Evolutionary conservation across 2,888 invertebrate species (phyloP), one percentile per base, ranked within the genome.

Genomic region (Synanthedon formicaeformis): DNA sequence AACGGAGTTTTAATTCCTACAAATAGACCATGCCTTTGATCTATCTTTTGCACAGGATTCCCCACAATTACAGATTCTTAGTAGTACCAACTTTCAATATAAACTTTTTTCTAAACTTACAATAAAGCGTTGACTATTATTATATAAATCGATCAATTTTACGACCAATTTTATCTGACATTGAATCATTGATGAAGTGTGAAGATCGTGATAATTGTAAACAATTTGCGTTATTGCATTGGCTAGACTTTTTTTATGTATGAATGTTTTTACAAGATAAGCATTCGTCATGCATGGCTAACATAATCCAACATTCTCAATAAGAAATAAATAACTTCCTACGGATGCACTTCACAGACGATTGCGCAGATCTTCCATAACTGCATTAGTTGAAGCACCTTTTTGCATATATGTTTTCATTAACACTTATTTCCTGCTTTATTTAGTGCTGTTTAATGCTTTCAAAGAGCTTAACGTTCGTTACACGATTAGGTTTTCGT

Each of bases 101-200:
- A 34, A 34, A 34, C 34, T 34, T 34, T 34, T 34, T 34, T 34
- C 34, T 34, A 10, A 34, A 34, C 34, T 34, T 34, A 10, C 2
- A 34, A 34, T 34, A 10, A 10, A 34, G 34, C 34, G 8, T 34
- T 34, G 10, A 10, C 2, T 34, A 34, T 23, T 34, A 34, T 34
- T 34, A 34, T 34, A 10, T 34, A 34, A 34, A 34, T 10, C 34
- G 8, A 34, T 34, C 34, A 10, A 23, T 23, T 34, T 34, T 10
- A 34, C 34, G 34, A 6, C 34, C 49, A 16, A 18, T 6, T 49
- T 49, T 16, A 18, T 16, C 52, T 67, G 74, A 66, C 76, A 75
- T 76, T 77, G 75, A 71, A 61, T 51, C 53, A 59, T 59, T 71
- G 75, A 68, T 69, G 74, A 71, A 77, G 71, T 76, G 78, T 81